Evolutionary conservation across 2,888 invertebrate species (phyloP).

Genomic region (Corbicula japonica): DNA sequence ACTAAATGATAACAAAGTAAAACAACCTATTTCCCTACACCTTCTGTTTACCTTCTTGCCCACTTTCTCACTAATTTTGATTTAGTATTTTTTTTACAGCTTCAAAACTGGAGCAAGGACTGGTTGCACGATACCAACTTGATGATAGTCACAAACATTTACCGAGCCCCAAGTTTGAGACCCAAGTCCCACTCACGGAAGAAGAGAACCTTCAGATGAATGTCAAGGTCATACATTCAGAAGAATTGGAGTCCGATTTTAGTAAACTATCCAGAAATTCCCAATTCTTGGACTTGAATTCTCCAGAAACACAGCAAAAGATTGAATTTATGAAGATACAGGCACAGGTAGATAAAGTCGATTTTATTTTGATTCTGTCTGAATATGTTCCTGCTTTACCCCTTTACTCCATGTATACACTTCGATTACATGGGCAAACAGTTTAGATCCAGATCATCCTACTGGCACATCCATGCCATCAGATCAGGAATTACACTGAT

Average conservation of each 20-base stretch:
- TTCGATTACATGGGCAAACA: no score
- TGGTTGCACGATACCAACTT: constrained; percentile 77
- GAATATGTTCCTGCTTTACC: no score
- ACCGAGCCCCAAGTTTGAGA: constrained; percentile 62
- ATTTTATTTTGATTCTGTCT: background rate
- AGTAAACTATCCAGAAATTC: constrained; percentile 60
- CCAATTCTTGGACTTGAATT: constrained; percentile 67
- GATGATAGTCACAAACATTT: constrained; percentile 46
- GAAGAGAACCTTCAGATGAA: background rate
- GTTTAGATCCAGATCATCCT: no score
- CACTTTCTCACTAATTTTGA: no score
- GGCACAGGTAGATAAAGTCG: constrained; percentile 75
- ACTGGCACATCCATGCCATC: no score
- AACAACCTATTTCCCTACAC: no score
- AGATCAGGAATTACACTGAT: no score
- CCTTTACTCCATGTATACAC: no score
- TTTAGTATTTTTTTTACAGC: constrained; percentile 67
- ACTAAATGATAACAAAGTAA: no score
- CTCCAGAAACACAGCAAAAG: constrained; percentile 78
- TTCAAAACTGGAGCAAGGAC: constrained; percentile 74
- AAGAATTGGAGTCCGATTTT: constrained; percentile 56
- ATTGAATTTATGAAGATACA: constrained; percentile 83
- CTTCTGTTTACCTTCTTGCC: no score
- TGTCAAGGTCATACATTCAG: background rate
- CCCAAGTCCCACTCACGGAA: constrained; percentile 46